Evolutionary conservation across 1,140 invertebrate species (phyloP), one percentile per base, ranked within the genome.

Genomic region (Octopus bimaculoides): DNA sequence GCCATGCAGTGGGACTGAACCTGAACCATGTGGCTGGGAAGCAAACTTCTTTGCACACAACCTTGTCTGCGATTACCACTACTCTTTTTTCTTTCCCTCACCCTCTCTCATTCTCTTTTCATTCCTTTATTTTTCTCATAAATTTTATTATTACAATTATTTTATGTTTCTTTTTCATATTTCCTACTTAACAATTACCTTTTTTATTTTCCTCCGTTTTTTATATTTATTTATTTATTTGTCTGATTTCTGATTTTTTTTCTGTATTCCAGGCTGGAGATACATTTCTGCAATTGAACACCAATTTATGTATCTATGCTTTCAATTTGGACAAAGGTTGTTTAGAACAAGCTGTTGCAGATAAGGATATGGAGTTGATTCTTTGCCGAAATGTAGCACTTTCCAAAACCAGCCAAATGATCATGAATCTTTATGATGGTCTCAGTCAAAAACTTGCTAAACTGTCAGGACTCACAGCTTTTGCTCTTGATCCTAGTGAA

Each of bases 251-350:
- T 54, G 80, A 77, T 71, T 71, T 75, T 80, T 77, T 80, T 75
- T 79, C 61, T 77, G 53, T 77, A 17, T 84, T 86, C 75, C 84
- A 87, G 86, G 86, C 84, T 84, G 86, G 86, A 5, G 81, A 84
- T 12, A 82, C 75, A 14, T 82, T 84, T 74, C 75, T 86, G 5
- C 85, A 87, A 75, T 81, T 87, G 6, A 86, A 85, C 56, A 84
- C 84, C 69, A 85, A 87, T 79, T 80, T 87, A 81, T 85, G 83
- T 78, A 83, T 87, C 10, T 87, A 85, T 83, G 85, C 86, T 14
- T 82, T 87, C 26, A 87, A 87, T 78, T 78, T 86, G 8, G 86
- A 87, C 78, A 87, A 86, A 78, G 83, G 84, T 12, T 81, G 80
- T 9, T 82, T 83, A 82, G 86, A 87, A 73, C 83, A 84, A 69